Base-by-base conservation (phyloP, 2,113 vertebrate species). In the Marmota monax region DNA sequence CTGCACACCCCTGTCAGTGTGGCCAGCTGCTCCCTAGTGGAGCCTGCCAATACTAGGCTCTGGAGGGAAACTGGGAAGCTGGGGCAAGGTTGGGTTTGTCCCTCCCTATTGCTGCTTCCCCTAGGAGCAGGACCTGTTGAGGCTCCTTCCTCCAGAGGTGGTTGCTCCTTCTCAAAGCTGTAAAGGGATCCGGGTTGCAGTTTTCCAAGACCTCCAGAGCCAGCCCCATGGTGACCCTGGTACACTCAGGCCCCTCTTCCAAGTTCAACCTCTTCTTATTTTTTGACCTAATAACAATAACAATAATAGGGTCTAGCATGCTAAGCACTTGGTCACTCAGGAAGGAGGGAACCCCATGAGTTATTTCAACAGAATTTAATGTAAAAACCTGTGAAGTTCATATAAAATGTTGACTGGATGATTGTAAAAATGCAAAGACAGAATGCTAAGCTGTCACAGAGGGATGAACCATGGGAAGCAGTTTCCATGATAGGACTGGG, bases 51-150 rank as follows among this genome's bases (percentile, higher is more conserved):
- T 23, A 17, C 7, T 34, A 17, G 18, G 27, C 27, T 34, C 9
- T 7, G 1, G 17, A 27, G 63, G 22, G 37, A 79, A 29, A 51
- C 13, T 18, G 9, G 7, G 32, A 37, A 34, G 25, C 48, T 37
- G 48, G 23, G 6, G 25, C 17, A 13, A 63, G 58, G 45, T 13
- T 1, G 14, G 22, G 0, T 8, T 84, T n/a, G 5, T 2, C 2
- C 13, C 79, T 42, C 34, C 39, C 39, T 73, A 32, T 72, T 70
- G 72, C 32, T 34, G 23, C 5, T 18, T n/a, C 34, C 2, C 39
- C 88, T 34, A 34, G 48, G 25, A 48, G 9, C 6, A 61, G 4
- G 42, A 78, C 17, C 37, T 39, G 17, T 34, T 29, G 20, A 42
- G 53, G 32, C 37, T 7, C 23, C 58, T 42, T 37, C 27, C 5